These are phyloP conservation scores for Mactromeris polynyma DNA, from an alignment of 2,888 invertebrate species.

Conservation along the genomic window DNA sequence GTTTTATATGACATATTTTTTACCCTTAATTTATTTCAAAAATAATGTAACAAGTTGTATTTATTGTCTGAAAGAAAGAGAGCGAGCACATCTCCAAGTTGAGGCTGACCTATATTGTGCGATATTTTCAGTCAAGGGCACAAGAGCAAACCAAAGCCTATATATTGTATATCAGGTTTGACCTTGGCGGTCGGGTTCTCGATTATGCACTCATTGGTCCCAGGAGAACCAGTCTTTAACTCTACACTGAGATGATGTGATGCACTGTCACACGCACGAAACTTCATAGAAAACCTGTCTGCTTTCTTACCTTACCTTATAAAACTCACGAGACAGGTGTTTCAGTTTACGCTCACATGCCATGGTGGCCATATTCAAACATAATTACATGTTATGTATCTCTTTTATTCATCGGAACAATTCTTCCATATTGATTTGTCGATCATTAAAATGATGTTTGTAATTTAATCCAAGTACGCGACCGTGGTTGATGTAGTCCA, in stretches of 20 bases:
- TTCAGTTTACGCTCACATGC: slow-evolving; percentile 51
- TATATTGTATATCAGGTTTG: neutral
- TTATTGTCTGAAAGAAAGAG: too few relatives aligned
- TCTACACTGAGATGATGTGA: neutral
- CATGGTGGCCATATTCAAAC: slow-evolving; percentile 42
- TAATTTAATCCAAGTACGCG: slow-evolving; percentile 44
- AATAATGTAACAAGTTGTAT: too few relatives aligned
- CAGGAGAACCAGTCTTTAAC: neutral
- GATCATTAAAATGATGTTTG: slow-evolving; percentile 55
- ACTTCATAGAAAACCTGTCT: slow-evolving; percentile 51
- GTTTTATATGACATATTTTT: too few relatives aligned
- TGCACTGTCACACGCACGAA: slow-evolving; percentile 35
- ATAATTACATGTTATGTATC: slow-evolving; percentile 56
- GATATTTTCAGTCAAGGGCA: neutral
- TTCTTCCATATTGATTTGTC: slow-evolving; percentile 55
- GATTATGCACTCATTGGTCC: neutral
- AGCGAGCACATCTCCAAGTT: too few relatives aligned
- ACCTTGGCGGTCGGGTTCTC: neutral
- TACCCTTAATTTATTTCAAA: too few relatives aligned
- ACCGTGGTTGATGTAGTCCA: slow-evolving; percentile 34
- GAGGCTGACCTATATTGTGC: too few relatives aligned
- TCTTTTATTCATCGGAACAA: slow-evolving; percentile 58
- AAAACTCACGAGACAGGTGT: slow-evolving; percentile 66
- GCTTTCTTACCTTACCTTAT: slow-evolving; percentile 60
- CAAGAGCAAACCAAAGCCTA: neutral